Base-by-base conservation (phyloP, 2,113 vertebrate species). In the Caloenas nicobarica region DNA sequence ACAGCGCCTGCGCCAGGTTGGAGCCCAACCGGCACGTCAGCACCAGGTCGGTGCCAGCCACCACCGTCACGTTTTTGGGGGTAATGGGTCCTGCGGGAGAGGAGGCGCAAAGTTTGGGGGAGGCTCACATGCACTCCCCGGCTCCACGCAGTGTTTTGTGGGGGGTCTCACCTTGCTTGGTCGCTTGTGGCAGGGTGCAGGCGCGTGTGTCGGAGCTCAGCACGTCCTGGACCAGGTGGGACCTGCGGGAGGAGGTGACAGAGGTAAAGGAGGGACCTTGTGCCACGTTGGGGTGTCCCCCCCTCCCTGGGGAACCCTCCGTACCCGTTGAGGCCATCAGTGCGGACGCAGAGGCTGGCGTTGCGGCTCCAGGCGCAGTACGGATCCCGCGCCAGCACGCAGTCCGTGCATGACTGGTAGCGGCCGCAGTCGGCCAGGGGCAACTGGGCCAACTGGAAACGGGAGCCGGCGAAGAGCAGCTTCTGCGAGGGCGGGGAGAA, bases 311-410 rank as follows among this genome's bases (percentile, higher is more conserved):
- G 40, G 29, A 24, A 6, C 34, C 38, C 46, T 2, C 24, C 98
- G 97, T 95, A 99, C 99, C 99, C 98, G 4, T 98, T 96, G 62
- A 98, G 98, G 80, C 98, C 96, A 23, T 98, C 97, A 8, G 97
- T 96, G n/a, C 97, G 98, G 60, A 99, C 98, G 10, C 99, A 99
- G 86, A 98, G 98, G 57, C 98, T 99, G 65, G 97, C 93, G 62
- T 99, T 99, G 69, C 97, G 97, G 87, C 98, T 99, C 99, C 99
- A 99, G 71, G 98, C 99, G 5, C 99, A 99, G 98, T 99, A 99
- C 78, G 99, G 99, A 88, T 99, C 99, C 66, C 99, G 98, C 48
- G 99, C 98, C 0, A 99, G 98, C 89, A 99, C 96, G 12, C 99
- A 99, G 98, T 99, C 99, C 3, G 98, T 98, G 84, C 98, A 99